Evolutionary conservation across 2,888 invertebrate species (phyloP), one percentile per base, ranked within the genome.

Genomic region (Drosophila aldrichi): DNA sequence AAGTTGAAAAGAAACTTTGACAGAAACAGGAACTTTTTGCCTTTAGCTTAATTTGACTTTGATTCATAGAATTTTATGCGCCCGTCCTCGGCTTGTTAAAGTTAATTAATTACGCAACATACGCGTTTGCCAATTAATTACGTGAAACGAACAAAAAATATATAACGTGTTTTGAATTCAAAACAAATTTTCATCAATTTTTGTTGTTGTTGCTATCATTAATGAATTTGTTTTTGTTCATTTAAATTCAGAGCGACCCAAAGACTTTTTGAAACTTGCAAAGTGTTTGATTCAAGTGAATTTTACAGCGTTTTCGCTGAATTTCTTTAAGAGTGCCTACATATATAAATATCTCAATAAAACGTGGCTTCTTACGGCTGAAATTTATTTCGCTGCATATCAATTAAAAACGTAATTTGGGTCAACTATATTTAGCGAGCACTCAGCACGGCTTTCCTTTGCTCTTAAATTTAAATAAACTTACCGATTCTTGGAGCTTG

Each of bases 31-130:
- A 87, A 79, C 63, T 79, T 84, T 82, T 57, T 65, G 48, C 58
- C 9, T 52, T 49, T 29, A 18, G 51, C 66, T 70, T 59, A 70
- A 77, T 76, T 81, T 70, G n/a, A 69, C 41, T 59, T 36, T 56
- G 51, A 67, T 73, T 68, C 58, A 48, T 32, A 54, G 55, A 67
- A 57, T 52, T 70, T 63, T 41, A 4, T 34, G n/a, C 40, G 57
- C 5, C 5, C n/a, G 20, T 8, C 16, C 34, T n/a, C 14, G 1
- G n/a, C 49, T 63, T 76, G 65, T 62, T 70, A 29, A 66, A 68
- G 61, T 62, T 84, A 84, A 82, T 88, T 76, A 66, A 71, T 81
- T 64, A 60, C 38, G 44, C 18, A 49, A 20, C 18, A 49, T 32
- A 18, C 7, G n/a, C 49, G 49, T n/a, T 32, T 36, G 22, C 9